Evolutionary conservation across 2,888 invertebrate genomes (phyloP).

Genomic region (Endotricha flammealis): DNA sequence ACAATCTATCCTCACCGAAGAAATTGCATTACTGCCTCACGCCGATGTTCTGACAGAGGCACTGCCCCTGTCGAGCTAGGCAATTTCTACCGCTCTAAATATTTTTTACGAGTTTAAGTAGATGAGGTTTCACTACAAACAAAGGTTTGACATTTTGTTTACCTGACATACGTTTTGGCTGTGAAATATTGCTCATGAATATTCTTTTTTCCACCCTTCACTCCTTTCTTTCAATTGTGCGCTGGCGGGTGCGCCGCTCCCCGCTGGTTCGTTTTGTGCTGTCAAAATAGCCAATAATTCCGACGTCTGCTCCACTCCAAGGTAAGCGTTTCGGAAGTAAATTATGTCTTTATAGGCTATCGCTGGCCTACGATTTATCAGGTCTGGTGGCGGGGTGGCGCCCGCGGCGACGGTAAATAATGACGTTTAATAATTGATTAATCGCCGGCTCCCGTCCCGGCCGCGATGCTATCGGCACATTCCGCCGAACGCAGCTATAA

Average conservation of each 20-base stretch:
- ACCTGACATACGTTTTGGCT: too few relatives aligned
- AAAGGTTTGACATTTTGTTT: too few relatives aligned
- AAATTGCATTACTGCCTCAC: too few relatives aligned
- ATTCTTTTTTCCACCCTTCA: too few relatives aligned
- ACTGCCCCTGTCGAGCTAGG: too few relatives aligned
- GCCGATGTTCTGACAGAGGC: too few relatives aligned
- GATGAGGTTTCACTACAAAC: too few relatives aligned
- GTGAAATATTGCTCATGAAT: too few relatives aligned
- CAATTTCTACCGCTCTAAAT: too few relatives aligned
- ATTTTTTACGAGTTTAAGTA: too few relatives aligned
- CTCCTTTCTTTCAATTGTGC: not conserved
- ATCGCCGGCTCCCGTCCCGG: slow-evolving; percentile 38
- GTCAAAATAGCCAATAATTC: slow-evolving; percentile 16
- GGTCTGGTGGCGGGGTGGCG: slow-evolving; percentile 25
- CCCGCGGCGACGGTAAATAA: slow-evolving; percentile 50
- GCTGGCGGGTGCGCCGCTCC: not conserved
- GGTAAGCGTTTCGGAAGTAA: slow-evolving; percentile 40
- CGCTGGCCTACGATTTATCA: slow-evolving; percentile 38
- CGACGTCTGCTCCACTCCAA: slow-evolving; percentile 15
- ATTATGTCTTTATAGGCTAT: slow-evolving; percentile 54
- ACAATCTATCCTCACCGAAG: too few relatives aligned
- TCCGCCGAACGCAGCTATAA: slow-evolving; percentile 29
- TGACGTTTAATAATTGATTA: slow-evolving; percentile 71
- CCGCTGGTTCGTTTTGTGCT: slow-evolving; percentile 6
- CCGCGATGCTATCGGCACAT: slow-evolving; percentile 38